Evolutionary conservation across 2,797 vertebrate genomes (phyloP).

Genomic region (Enteromius fasciolatus): DNA sequence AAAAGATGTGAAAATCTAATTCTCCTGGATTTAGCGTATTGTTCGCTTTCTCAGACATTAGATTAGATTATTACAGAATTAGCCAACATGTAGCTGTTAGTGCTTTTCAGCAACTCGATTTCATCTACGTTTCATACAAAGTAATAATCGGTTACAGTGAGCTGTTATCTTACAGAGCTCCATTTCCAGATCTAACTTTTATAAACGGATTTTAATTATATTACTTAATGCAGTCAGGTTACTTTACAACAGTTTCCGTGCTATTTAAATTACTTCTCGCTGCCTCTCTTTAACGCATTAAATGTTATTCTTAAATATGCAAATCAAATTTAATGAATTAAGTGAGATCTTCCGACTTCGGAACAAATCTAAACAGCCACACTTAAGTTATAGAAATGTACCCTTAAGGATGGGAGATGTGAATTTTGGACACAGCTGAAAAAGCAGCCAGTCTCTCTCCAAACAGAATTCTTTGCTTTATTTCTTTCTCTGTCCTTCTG

Average conservation of each 20-base stretch:
- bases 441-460: background rate
- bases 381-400: background rate
- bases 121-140: background rate
- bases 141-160: background rate
- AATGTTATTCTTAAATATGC: background rate
- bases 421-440: background rate
- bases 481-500: conserved; percentile 10
- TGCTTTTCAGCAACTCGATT: background rate
- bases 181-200: background rate
- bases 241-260: background rate
- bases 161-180: background rate
- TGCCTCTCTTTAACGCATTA: background rate
- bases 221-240: background rate
- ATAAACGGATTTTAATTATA: background rate
- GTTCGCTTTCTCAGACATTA: background rate
- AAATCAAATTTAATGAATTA: background rate
- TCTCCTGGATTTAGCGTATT: background rate
- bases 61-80: background rate
- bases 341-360: background rate
- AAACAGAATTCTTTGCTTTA: background rate
- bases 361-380: background rate
- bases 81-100: background rate
- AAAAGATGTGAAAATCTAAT: no score
- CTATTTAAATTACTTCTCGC: background rate
- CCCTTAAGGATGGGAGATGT: background rate